A percentile compares a stretch with the other conserved stretches of the same genome.
These are phyloP conservation scores for Callithrix jacchus DNA, from an alignment of 2,113 vertebrate species.

Conservation along the genomic window DNA sequence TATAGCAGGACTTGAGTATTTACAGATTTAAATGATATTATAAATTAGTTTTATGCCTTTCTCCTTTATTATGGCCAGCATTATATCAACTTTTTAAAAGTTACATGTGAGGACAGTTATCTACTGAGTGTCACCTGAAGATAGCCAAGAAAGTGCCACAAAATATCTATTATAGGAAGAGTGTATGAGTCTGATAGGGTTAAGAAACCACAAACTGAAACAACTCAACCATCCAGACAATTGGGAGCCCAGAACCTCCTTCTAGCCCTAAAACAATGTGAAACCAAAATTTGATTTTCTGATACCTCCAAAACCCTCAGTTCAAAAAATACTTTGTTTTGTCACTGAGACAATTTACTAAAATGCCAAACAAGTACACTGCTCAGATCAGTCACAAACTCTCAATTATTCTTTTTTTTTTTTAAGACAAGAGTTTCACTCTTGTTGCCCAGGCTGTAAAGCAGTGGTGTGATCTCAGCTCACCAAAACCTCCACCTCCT, in stretches of 20 bases:
- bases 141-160: neutral
- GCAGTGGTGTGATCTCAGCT: too few species aligned
- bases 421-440: too few species aligned
- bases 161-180: neutral
- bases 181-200: neutral
- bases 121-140: slow-evolving; percentile 35
- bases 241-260: neutral
- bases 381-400: neutral
- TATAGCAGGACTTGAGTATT: neutral
- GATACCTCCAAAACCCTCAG: slow-evolving; percentile 22
- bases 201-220: slow-evolving; percentile 17
- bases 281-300: slow-evolving; percentile 52
- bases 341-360: slow-evolving; percentile 9
- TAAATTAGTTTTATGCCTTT: neutral
- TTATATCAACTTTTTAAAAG: slow-evolving; percentile 7
- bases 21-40: neutral
- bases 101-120: neutral
- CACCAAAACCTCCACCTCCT: too few species aligned
- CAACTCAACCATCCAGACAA: neutral
- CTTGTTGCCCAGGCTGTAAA: too few species aligned
- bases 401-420: neutral
- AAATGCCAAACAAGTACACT: neutral
- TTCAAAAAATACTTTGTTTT: slow-evolving; percentile 15
- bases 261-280: neutral
- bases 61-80: neutral